Evolutionary conservation across 1,140 invertebrate species (phyloP).

Genomic region (Neotoxoptera formosana): DNA sequence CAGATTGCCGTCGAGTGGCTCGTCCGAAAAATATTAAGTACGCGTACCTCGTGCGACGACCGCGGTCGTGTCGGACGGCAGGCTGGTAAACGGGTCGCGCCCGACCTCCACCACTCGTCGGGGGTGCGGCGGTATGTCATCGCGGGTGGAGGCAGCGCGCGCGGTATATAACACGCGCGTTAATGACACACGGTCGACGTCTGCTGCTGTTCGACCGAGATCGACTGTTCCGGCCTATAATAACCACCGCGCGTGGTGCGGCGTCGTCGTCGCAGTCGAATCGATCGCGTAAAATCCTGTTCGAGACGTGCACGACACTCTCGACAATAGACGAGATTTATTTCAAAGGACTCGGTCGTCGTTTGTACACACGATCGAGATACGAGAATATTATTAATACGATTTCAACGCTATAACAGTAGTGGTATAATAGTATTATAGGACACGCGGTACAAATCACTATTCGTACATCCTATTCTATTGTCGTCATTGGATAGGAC

Average conservation of each 20-base stretch:
- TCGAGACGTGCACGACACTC: too few species aligned
- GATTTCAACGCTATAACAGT: background rate
- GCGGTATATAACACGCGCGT: too few species aligned
- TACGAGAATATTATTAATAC: background rate
- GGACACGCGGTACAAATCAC: background rate
- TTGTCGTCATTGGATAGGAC: background rate
- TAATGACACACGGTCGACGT: background rate
- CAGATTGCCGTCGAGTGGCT: too few species aligned
- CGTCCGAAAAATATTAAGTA: background rate
- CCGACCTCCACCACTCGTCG: background rate
- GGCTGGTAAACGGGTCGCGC: background rate
- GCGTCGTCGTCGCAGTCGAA: background rate
- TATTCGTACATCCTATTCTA: background rate
- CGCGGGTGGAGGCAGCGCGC: too few species aligned
- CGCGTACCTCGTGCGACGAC: background rate
- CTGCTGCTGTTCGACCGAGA: background rate
- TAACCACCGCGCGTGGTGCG: background rate
- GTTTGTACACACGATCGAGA: background rate
- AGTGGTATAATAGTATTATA: background rate
- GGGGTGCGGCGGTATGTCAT: too few species aligned
- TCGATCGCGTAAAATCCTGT: background rate
- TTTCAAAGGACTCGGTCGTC: background rate
- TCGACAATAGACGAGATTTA: background rate
- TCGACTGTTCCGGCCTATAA: background rate
- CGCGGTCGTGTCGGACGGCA: background rate